phyloP scores from a whole-genome alignment of 2,113 vertebrate genomes.

The Sinocyclocheilus grahami region DNA sequence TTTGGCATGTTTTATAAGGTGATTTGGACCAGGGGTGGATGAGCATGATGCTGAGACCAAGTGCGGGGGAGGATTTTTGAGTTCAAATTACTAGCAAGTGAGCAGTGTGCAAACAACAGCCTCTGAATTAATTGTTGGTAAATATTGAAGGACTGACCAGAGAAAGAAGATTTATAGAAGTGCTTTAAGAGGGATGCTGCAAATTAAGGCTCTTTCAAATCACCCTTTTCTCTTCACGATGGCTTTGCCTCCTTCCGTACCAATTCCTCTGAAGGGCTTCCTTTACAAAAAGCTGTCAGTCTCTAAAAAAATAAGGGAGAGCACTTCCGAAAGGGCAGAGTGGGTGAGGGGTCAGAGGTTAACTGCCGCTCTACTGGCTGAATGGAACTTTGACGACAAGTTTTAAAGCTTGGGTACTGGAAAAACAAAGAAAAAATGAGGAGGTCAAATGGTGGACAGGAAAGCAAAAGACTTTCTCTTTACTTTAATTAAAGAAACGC shows the following conservation, averaged over 20 bases:
- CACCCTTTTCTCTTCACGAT: constrained; percentile 25
- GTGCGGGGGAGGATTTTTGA: constrained; percentile 57
- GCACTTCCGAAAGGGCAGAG: constrained; percentile 68
- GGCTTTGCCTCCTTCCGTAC: constrained; percentile 27
- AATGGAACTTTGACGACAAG: constrained; percentile 74
- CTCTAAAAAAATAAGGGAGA: constrained; percentile 65
- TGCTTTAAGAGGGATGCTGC: constrained; percentile 40
- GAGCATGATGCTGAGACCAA: constrained; percentile 50
- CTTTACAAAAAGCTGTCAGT: constrained; percentile 67
- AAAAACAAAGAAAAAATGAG: constrained; percentile 59
- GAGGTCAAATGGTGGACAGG: constrained; percentile 66
- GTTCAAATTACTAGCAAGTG: constrained; percentile 67
- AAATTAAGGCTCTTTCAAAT: constrained; percentile 63
- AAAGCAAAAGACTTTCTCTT: constrained; percentile 59
- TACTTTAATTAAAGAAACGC: constrained; percentile 67
- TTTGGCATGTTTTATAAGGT: neutral
- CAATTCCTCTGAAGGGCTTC: constrained; percentile 49
- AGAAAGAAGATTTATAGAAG: constrained; percentile 59
- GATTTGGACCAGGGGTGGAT: neutral
- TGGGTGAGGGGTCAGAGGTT: constrained; percentile 74
- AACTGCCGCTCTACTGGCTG: constrained; percentile 72
- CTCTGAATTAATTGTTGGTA: constrained; percentile 63
- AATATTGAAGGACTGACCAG: constrained; percentile 67
- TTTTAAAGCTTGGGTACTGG: constrained; percentile 58
- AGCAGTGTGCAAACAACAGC: constrained; percentile 63